These are phyloP conservation scores for Drosophila busckii DNA, from an alignment of 1,140 invertebrate genomes.

Conservation along the genomic window DNA sequence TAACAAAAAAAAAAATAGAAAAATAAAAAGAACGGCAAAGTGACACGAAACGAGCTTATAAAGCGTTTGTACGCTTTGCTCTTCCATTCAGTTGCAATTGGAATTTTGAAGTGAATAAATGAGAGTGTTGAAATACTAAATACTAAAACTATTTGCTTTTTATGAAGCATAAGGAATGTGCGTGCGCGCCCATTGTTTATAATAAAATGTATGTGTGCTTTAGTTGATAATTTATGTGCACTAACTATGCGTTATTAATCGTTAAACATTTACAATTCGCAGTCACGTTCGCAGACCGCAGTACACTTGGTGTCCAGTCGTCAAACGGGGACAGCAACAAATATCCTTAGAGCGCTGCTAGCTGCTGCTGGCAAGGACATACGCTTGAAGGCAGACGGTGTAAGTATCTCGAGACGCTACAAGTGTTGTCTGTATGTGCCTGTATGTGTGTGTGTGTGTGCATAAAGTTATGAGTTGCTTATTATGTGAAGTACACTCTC, in stretches of 20 bases:
- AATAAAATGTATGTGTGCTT: no score
- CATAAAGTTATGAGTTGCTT: slow-evolving; percentile 23
- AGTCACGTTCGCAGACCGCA: slow-evolving; percentile 88
- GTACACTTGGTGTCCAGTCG: slow-evolving; percentile 94
- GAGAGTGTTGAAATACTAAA: slow-evolving; percentile 33
- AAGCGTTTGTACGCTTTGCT: no score
- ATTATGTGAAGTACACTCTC: slow-evolving; percentile 53
- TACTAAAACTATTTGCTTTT: background rate
- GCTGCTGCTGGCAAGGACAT: slow-evolving; percentile 93
- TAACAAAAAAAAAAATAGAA: slow-evolving; percentile 19
- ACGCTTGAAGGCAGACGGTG: slow-evolving; percentile 89
- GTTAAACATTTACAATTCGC: slow-evolving; percentile 11
- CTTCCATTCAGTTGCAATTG: slow-evolving; percentile 59
- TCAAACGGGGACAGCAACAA: slow-evolving; percentile 93
- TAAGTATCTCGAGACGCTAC: no score
- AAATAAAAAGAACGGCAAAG: slow-evolving; percentile 35
- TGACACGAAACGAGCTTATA: slow-evolving; percentile 75
- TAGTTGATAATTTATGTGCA: slow-evolving; percentile 4
- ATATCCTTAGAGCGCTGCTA: slow-evolving; percentile 90
- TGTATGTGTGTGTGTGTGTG: slow-evolving; percentile 4
- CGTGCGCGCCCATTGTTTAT: slow-evolving; percentile 16
- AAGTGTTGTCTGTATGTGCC: slow-evolving; percentile 14
- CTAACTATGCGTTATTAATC: background rate
- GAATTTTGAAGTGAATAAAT: slow-evolving; percentile 68
- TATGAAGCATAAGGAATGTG: slow-evolving; percentile 13